Base-by-base conservation (phyloP, 2,888 invertebrate genomes). In the Teinopalpus imperialis region DNA sequence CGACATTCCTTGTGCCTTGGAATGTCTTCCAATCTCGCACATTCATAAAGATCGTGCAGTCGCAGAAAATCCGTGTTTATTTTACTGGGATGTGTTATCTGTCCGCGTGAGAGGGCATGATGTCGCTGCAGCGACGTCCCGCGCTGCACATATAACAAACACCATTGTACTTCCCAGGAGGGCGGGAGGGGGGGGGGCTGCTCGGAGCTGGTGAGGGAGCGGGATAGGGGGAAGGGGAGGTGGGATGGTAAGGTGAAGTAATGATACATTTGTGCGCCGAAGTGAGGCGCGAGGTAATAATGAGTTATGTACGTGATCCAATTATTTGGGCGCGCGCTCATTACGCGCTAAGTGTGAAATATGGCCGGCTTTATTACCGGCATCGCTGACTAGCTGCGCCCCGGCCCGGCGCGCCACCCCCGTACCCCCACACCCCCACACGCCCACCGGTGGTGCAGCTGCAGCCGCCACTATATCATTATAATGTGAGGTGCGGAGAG, bases 231-330 rank as follows among this genome's bases (percentile, higher is more conserved):
- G 45, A 49, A 40, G 49, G 41, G 43, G 45, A 45, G 46, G 42
- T 39, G 26, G 36, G 36, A 48, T 35, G 47, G 40, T 51, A 53
- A 46, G 57, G 56, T 52, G 53, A 47, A 69, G 80, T 81, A 82
- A 85, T 87, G 83, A 87, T 87, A 86, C 87, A 85, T 86, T 79
- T 82, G 77, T 67, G 61, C 59, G 59, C 70, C 77, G 73, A 73
- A 81, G 72, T 79, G 81, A 81, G 82, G 80, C 77, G 81, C 86
- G 85, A 87, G 82, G 83, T 89, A 89, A 89, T 89, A 89, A 89
- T 89, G 89, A 89, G 81, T 88, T 89, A 89, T 89, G 87, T 89
- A 89, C 89, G 89, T 89, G 89, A 89, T 89, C 89, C 89, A 89
- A 89, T 89, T 89, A 89, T 89, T 89, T 89, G 81, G 89, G 87